phyloP scores from a whole-genome alignment of 2,797 vertebrate species.

The Amphiprion clarkii region DNA sequence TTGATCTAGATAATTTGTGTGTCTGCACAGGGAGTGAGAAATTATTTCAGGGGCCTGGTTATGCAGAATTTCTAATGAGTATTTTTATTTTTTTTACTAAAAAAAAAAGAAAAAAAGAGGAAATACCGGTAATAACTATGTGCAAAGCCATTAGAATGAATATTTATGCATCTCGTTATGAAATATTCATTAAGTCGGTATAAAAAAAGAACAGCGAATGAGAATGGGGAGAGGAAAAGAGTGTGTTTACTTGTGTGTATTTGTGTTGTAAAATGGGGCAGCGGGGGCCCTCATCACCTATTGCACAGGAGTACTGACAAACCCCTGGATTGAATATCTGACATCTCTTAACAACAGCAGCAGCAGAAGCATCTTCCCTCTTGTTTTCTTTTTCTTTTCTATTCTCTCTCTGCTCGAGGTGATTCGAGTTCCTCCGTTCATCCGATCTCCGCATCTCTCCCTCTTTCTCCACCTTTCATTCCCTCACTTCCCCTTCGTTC shows the following conservation, averaged over 20 bases:
- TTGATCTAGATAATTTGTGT: constrained; percentile 68
- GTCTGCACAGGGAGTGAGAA: constrained; percentile 55
- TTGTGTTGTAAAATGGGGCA: constrained; percentile 73
- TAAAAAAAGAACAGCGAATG: constrained; percentile 81
- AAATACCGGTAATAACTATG: constrained; percentile 96
- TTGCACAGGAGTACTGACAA: constrained; percentile 88
- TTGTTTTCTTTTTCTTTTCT: constrained; percentile 80
- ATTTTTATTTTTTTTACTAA: constrained; percentile 89
- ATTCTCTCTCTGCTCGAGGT: constrained; percentile 85
- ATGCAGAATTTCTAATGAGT: constrained; percentile 97
- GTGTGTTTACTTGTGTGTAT: constrained; percentile 74
- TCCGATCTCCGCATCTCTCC: constrained; percentile 85
- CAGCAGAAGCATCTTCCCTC: constrained; percentile 83
- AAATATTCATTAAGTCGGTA: constrained; percentile 97
- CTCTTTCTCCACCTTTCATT: constrained; percentile 75
- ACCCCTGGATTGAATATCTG: constrained; percentile 93
- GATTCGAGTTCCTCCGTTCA: constrained; percentile 87
- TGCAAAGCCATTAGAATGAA: constrained; percentile 99
- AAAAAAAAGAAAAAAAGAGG: constrained; percentile 82
- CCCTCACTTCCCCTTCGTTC: constrained; percentile 86
- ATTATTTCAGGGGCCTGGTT: constrained; percentile 84
- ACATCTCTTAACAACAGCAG: constrained; percentile 91
- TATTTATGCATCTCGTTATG: constrained; percentile 97
- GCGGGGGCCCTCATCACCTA: constrained; percentile 74
- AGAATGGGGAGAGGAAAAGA: constrained; percentile 65